Conservation (phyloP, 1,140 invertebrate species). For the Euglossa dilemma region DNA sequence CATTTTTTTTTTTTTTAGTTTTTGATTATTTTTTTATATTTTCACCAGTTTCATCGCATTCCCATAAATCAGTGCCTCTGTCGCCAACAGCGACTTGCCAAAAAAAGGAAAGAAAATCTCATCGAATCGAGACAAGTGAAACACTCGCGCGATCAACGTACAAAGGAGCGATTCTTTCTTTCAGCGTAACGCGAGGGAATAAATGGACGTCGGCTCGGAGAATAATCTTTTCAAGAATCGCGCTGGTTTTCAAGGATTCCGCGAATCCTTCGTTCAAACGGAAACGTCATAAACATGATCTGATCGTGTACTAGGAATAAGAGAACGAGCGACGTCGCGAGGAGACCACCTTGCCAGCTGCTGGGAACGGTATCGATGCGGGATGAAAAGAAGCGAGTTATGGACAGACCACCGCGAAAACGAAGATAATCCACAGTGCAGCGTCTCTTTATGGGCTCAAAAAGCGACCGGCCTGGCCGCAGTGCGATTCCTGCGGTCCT, state of each 20-base stretch:
- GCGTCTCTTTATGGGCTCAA: conserved; percentile 25
- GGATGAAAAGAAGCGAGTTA: conserved; percentile 61
- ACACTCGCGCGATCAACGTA: background rate
- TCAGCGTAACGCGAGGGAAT: background rate
- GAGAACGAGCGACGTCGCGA: background rate
- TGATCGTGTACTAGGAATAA: conserved; percentile 33
- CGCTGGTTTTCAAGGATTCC: background rate
- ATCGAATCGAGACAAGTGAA: background rate
- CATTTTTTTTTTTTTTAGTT: no score
- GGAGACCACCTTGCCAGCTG: conserved; percentile 51
- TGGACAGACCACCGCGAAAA: conserved; percentile 47
- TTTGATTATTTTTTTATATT: no score
- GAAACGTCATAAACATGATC: conserved; percentile 42
- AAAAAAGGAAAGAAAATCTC: no score
- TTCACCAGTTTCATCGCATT: no score
- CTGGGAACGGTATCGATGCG: conserved; percentile 44
- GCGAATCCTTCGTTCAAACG: background rate
- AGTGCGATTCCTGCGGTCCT: background rate
- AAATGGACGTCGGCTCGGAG: background rate
- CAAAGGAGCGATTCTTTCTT: background rate
- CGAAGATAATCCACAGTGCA: conserved; percentile 60
- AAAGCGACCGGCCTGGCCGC: conserved; percentile 28
- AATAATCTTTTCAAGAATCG: conserved; percentile 3
- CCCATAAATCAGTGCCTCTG: no score
- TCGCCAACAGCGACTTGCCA: no score